Percentiles rank a stretch among this genome's conserved stretches.
Conservation (phyloP, 2,113 vertebrate species). For the Pygoscelis adeliae region DNA sequence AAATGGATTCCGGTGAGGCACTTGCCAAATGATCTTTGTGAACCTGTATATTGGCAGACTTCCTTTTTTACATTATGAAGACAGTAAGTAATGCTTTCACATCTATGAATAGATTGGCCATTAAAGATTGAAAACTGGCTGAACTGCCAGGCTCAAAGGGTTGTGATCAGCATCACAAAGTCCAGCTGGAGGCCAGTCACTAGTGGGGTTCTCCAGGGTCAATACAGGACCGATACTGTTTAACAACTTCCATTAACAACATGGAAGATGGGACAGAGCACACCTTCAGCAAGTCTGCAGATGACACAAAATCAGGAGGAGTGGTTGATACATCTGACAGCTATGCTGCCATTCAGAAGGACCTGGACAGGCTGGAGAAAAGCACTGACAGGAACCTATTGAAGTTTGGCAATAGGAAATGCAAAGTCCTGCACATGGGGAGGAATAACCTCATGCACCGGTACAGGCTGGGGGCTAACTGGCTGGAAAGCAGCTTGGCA, state of each 20-base stretch:
- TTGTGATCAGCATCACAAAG: not conserved
- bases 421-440: not conserved
- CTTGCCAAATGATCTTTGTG: not conserved
- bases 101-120: not conserved
- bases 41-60: not conserved
- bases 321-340: not conserved
- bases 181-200: not conserved
- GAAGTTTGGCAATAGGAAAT: not conserved
- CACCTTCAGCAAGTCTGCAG: not conserved
- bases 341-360: not conserved
- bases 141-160: not conserved
- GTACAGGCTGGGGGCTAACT: not conserved
- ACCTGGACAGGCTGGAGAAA: not conserved
- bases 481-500: not conserved
- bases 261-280: rapidly evolving
- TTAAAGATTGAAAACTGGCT: not conserved
- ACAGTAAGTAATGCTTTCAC: not conserved
- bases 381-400: not conserved
- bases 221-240: not conserved
- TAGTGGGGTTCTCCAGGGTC: not conserved
- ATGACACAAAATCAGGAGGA: not conserved
- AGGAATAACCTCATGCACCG: not conserved
- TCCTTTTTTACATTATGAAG: not conserved
- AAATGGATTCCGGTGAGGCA: not conserved
- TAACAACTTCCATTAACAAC: not conserved